phyloP scores from a whole-genome alignment of 2,888 invertebrate genomes.

The Lochmaea crataegi region DNA sequence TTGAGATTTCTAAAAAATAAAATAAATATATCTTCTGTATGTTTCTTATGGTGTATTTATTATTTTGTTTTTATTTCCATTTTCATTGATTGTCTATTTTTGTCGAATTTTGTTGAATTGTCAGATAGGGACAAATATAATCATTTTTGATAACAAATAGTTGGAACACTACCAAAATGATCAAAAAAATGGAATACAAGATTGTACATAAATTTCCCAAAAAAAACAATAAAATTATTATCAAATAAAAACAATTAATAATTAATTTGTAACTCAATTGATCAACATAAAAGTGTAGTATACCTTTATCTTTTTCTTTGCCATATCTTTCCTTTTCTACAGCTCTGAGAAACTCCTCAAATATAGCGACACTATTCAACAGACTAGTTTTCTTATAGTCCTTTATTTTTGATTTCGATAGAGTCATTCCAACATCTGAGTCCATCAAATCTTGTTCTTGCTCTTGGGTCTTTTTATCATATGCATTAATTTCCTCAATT shows the following conservation, averaged over 20 bases:
- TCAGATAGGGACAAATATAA: too few species aligned
- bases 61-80: too few species aligned
- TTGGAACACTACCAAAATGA: too few species aligned
- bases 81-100: too few species aligned
- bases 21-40: neutral
- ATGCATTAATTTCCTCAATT: slow-evolving; percentile 74
- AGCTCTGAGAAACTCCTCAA: slow-evolving; percentile 78
- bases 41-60: neutral
- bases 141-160: too few species aligned
- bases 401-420: slow-evolving; percentile 66
- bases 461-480: slow-evolving; percentile 71
- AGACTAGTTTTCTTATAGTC: slow-evolving; percentile 83
- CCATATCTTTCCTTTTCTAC: slow-evolving; percentile 63
- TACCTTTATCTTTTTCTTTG: slow-evolving; percentile 15
- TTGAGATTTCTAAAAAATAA: slow-evolving; percentile 7
- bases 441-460: slow-evolving; percentile 60
- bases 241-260: too few species aligned
- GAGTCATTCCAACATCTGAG: slow-evolving; percentile 60
- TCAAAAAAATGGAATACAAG: too few species aligned
- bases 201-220: too few species aligned
- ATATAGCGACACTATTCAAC: slow-evolving; percentile 74
- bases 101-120: too few species aligned
- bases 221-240: too few species aligned
- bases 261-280: too few species aligned
- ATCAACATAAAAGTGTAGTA: too few species aligned